Evolutionary conservation across 2,888 invertebrate genomes (phyloP).

Genomic region (Ernsta delagoae): DNA sequence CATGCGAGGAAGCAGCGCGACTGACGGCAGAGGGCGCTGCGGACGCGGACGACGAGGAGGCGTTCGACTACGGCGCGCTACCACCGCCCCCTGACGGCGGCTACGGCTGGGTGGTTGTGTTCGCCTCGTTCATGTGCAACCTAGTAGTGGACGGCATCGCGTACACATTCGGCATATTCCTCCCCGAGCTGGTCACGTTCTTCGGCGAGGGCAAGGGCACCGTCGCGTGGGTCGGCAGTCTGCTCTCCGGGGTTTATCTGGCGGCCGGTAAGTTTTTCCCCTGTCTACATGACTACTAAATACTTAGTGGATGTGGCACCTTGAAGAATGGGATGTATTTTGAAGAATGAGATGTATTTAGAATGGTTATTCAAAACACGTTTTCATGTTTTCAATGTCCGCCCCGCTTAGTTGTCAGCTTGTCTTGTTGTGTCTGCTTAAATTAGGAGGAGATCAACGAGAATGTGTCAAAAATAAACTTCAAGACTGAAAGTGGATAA

Average conservation of each 20-base stretch:
- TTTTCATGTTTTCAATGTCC: too few relatives aligned
- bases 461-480: too few relatives aligned
- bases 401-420: too few relatives aligned
- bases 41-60: constrained; percentile 86
- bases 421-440: too few relatives aligned
- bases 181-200: constrained; percentile 90
- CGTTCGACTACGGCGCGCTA: constrained; percentile 89
- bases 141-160: constrained; percentile 99
- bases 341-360: too few relatives aligned
- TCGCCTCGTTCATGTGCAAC: constrained; percentile 98
- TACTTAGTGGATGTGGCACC: too few relatives aligned
- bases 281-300: too few relatives aligned
- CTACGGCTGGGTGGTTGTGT: constrained; percentile 97
- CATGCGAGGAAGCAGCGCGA: constrained; percentile 93
- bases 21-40: constrained; percentile 88
- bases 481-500: too few relatives aligned
- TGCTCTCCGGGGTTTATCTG: constrained; percentile 97
- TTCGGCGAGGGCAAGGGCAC: constrained; percentile 95
- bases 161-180: constrained; percentile 98
- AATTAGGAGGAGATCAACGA: too few relatives aligned
- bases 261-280: constrained; percentile 94
- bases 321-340: too few relatives aligned
- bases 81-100: constrained; percentile 96
- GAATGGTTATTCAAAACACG: too few relatives aligned
- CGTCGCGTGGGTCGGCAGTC: constrained; percentile 97